These are phyloP conservation scores for Lepisosteus osseus DNA, from an alignment of 2,113 vertebrate genomes.

Conservation along the genomic window DNA sequence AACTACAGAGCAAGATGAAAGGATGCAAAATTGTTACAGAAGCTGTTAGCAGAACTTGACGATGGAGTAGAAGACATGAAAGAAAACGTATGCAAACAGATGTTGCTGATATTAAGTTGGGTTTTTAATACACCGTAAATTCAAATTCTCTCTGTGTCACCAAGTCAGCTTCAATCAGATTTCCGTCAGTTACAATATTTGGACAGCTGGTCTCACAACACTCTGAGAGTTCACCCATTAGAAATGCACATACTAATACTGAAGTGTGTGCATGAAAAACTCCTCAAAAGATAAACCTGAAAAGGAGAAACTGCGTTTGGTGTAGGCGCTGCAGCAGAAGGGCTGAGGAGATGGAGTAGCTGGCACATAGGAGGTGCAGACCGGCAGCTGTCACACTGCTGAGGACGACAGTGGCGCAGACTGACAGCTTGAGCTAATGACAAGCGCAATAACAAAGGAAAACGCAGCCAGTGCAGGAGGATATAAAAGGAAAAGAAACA, in stretches of 20 bases:
- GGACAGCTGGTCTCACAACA: too few species aligned
- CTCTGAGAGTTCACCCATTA: too few species aligned
- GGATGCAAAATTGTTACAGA: conserved; percentile 32
- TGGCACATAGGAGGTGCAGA: background rate
- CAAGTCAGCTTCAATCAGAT: background rate
- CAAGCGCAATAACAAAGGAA: background rate
- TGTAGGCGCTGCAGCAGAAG: too few species aligned
- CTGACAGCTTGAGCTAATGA: background rate
- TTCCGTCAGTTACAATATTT: background rate
- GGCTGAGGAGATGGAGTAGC: background rate
- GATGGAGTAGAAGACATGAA: too few species aligned
- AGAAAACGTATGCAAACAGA: too few species aligned
- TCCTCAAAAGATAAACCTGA: too few species aligned
- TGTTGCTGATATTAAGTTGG: background rate
- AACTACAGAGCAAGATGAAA: background rate
- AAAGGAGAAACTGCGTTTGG: too few species aligned
- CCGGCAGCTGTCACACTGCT: background rate
- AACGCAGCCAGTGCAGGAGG: background rate
- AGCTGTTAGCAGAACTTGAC: too few species aligned
- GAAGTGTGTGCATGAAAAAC: too few species aligned
- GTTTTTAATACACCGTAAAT: background rate
- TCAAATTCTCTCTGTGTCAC: background rate
- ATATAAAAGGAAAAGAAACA: background rate
- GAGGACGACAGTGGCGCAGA: background rate
- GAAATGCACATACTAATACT: too few species aligned